Conservation (phyloP, 2,888 invertebrate genomes). For the Euproctis similis region DNA sequence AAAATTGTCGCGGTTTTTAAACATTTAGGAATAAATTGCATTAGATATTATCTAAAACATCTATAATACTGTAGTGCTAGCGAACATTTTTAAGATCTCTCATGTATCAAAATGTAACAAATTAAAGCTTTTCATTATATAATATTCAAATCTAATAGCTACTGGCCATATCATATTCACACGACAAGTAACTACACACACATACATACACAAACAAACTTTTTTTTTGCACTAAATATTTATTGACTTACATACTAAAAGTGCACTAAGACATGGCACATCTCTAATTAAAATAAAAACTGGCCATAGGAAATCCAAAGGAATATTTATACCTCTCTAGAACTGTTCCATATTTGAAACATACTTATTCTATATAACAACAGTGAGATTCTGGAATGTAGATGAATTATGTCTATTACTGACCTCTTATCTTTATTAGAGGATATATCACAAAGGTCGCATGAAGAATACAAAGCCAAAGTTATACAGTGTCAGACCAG, state of each 20-base stretch:
- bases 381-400: no score
- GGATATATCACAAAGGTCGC: no score
- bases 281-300: slow-evolving; percentile 1
- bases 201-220: slow-evolving; percentile 14
- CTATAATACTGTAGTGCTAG: background rate
- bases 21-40: background rate
- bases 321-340: background rate
- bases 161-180: slow-evolving; percentile 2
- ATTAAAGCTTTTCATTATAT: slow-evolving; percentile 7
- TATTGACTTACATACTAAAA: slow-evolving; percentile 3
- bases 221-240: slow-evolving; percentile 11
- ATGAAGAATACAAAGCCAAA: no score
- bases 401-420: no score
- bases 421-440: no score
- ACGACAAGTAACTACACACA: slow-evolving; percentile 17
- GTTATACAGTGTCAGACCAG: no score
- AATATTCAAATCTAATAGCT: slow-evolving; percentile 1
- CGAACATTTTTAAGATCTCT: slow-evolving; percentile 1
- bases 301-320: slow-evolving; percentile 1
- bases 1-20: background rate
- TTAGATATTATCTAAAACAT: background rate
- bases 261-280: slow-evolving; percentile 8
- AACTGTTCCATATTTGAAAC: no score
- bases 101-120: slow-evolving; percentile 5
- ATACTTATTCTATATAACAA: no score